Conservation (phyloP, 2,888 invertebrate species). For the Crocallis elinguaria region DNA sequence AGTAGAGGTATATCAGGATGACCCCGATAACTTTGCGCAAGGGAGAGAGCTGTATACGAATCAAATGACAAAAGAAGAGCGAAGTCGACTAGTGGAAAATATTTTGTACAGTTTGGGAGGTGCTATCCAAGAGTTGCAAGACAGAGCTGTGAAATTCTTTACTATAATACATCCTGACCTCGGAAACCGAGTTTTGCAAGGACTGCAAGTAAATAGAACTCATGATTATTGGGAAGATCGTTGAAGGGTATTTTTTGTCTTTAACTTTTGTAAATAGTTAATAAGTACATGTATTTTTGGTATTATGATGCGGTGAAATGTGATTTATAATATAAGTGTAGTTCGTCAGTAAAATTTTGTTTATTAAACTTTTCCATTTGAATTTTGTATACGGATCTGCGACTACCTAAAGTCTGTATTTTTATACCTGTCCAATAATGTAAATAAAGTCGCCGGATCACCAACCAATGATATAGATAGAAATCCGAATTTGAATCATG, state of each 20-base stretch:
- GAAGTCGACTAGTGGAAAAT: slow-evolving; percentile 90
- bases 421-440: too few species aligned
- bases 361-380: too few species aligned
- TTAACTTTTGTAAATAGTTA: too few species aligned
- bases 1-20: slow-evolving; percentile 86
- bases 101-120: slow-evolving; percentile 89
- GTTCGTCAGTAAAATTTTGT: too few species aligned
- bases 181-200: slow-evolving; percentile 79
- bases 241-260: background rate
- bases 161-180: slow-evolving; percentile 90
- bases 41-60: slow-evolving; percentile 91
- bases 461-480: too few species aligned
- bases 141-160: slow-evolving; percentile 90
- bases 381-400: too few species aligned
- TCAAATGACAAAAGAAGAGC: slow-evolving; percentile 89
- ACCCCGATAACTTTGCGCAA: slow-evolving; percentile 94
- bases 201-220: slow-evolving; percentile 53
- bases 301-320: too few species aligned
- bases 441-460: too few species aligned
- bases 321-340: too few species aligned
- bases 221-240: slow-evolving; percentile 42
- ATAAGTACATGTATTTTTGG: too few species aligned
- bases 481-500: too few species aligned
- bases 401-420: too few species aligned
- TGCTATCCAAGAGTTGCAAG: slow-evolving; percentile 87